Percentiles rank a stretch among this genome's conserved stretches.
Conservation (phyloP, 2,113 vertebrate species). For the Cercocebus atys region DNA sequence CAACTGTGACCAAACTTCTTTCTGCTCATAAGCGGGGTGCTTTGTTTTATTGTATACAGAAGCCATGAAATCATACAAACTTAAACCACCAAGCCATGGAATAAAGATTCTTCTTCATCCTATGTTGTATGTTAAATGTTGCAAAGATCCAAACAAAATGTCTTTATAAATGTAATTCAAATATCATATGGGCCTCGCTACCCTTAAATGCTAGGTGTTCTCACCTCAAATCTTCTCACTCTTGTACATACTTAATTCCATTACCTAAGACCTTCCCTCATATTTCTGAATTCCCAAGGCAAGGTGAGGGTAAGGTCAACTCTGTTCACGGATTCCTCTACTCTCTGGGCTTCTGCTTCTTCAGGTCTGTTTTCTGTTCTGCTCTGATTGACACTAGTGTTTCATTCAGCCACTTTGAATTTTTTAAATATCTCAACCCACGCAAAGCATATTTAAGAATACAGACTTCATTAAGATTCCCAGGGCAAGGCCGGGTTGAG, state of each 20-base stretch:
- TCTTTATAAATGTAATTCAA: neutral
- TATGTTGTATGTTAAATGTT: neutral
- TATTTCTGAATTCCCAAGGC: neutral
- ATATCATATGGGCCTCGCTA: neutral
- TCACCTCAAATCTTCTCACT: fast-evolving
- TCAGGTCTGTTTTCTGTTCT: neutral
- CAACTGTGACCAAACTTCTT: neutral
- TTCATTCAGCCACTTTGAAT: neutral
- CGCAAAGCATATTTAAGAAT: neutral
- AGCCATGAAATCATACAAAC: neutral
- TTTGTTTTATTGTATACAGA: neutral
- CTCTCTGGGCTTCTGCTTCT: neutral
- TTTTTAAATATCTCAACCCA: neutral
- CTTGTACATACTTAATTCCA: too few relatives aligned
- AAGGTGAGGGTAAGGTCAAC: neutral
- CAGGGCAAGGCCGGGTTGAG: neutral
- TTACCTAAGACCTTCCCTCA: neutral
- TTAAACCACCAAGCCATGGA: neutral
- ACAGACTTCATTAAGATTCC: neutral
- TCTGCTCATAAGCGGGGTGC: neutral
- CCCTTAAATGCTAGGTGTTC: neutral
- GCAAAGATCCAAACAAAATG: neutral
- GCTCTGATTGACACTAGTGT: neutral
- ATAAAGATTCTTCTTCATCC: neutral
- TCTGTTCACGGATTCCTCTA: neutral